Conservation (phyloP, 2,888 invertebrate genomes). For the Hemistola chrysoprasaria region DNA sequence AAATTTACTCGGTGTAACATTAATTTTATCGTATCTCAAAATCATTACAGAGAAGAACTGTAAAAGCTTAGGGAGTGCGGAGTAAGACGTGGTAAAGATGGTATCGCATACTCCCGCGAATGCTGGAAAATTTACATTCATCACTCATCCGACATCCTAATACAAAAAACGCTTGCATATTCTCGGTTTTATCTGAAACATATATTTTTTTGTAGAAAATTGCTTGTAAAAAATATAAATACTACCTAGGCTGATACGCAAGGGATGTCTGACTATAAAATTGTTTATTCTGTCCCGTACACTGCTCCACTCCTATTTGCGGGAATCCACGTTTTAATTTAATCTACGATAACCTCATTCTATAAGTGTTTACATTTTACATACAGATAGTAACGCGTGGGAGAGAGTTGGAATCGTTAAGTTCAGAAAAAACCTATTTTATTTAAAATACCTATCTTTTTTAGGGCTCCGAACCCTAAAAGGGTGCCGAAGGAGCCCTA, state of each 20-base stretch:
- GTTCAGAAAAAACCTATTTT: too few relatives aligned
- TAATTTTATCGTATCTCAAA: constrained; percentile 10
- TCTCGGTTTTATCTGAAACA: constrained; percentile 21
- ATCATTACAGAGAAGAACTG: constrained; percentile 16
- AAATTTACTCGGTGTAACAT: constrained; percentile 14
- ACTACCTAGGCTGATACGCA: too few relatives aligned
- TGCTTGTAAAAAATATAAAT: too few relatives aligned
- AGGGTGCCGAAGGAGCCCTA: too few relatives aligned
- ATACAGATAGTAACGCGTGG: constrained; percentile 24
- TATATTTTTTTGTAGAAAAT: too few relatives aligned
- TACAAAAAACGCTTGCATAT: background rate
- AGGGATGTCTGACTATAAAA: too few relatives aligned
- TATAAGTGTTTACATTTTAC: constrained; percentile 23
- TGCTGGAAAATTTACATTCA: constrained; percentile 26
- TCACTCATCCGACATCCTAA: constrained; percentile 17
- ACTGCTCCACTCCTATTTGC: constrained; percentile 11
- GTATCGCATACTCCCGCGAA: constrained; percentile 17
- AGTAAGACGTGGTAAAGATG: constrained; percentile 20
- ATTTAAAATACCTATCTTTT: too few relatives aligned
- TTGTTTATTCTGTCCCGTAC: constrained; percentile 4
- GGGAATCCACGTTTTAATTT: constrained; percentile 13
- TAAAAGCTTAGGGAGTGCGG: constrained; percentile 18
- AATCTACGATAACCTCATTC: constrained; percentile 24
- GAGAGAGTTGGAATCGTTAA: constrained; percentile 24
- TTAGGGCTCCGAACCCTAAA: too few relatives aligned